phyloP scores from a whole-genome alignment of 2,113 vertebrate genomes.

The Ardeotis arabs region DNA sequence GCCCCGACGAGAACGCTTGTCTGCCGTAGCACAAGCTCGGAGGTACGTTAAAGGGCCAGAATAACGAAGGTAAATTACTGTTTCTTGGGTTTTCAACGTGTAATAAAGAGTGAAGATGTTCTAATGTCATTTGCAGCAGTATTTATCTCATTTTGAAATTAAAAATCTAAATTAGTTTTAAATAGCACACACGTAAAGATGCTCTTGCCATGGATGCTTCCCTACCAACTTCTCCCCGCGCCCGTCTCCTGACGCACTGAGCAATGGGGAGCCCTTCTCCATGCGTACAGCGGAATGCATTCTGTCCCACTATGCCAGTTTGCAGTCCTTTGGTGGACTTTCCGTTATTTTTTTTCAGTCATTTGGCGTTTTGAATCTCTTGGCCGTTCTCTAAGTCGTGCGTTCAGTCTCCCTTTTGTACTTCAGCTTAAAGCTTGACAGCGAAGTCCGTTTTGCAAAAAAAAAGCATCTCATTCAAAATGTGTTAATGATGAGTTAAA shows the following conservation, averaged over 20 bases:
- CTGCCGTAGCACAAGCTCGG: not conserved
- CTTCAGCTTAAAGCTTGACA: not conserved
- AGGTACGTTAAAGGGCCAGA: not conserved
- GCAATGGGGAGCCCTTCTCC: not conserved
- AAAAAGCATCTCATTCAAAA: not conserved
- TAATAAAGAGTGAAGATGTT: not conserved
- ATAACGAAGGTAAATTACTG: not conserved
- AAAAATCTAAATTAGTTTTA: not conserved
- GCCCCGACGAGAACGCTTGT: not conserved
- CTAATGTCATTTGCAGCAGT: not conserved
- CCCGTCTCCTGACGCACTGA: rapidly evolving
- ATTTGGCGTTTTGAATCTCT: not conserved
- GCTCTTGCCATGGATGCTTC: not conserved
- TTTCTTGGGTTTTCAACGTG: not conserved
- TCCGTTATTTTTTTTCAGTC: not conserved
- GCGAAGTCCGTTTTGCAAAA: not conserved
- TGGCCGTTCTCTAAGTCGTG: not conserved
- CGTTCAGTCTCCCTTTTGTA: not conserved
- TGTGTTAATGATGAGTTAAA: not conserved
- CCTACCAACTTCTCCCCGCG: not conserved
- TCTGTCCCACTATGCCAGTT: not conserved
- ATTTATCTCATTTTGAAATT: not conserved
- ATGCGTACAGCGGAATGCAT: too few species aligned
- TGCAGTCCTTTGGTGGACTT: not conserved
- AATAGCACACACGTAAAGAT: not conserved